Evolutionary conservation across 2,888 invertebrate genomes (phyloP), one percentile per base, ranked within the genome.

Genomic region (Heliconius aoede): DNA sequence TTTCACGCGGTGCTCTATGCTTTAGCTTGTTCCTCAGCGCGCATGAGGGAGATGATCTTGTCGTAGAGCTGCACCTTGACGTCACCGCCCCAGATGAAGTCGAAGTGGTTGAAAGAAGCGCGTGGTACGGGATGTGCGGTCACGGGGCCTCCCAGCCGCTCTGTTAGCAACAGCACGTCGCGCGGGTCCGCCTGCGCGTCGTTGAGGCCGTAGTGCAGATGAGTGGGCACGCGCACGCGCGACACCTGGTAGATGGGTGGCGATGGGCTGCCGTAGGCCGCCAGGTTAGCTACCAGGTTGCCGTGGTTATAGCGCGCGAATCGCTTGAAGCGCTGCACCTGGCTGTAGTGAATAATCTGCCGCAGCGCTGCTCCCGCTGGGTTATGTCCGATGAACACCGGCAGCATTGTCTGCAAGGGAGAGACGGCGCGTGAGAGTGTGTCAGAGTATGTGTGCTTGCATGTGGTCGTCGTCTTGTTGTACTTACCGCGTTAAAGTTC

Each of bases 341-440:
- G 97, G 0, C 93, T 95, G 86, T 95, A 97, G 87, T 97, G 97
- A 28, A 96, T 88, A 24, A 97, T 85, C 86, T 97, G 97, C 82
- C 95, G 95, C 3, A 95, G 95, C 0, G 97, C 95, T 0, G 96
- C 94, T 0, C 97, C 97, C 1, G 96, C 96, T 3, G 97, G 97
- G 0, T 94, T 91, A 82, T 96, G 96, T 0, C 95, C 95, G 28
- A 96, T 83, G 72, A 96, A 95, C 0, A 96, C 95, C 0, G 96
- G 96, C 5, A 97, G 81, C 90, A 96, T 95, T 4, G 96, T 96
- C 95, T 96, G 84, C 28, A 87, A 61, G 13, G 4, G 13, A 9
- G n/a, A 24, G 15, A 26, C 9, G 46, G 18, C 18, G 1, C 13
- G 51, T 51, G 32, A 64, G 18, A 30, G 32, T 11, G 30, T 60